Percentiles rank a stretch among this genome's conserved stretches.
These are phyloP conservation scores for Lepus townsendii DNA, from an alignment of 2,797 vertebrate genomes.

Conservation along the genomic window DNA sequence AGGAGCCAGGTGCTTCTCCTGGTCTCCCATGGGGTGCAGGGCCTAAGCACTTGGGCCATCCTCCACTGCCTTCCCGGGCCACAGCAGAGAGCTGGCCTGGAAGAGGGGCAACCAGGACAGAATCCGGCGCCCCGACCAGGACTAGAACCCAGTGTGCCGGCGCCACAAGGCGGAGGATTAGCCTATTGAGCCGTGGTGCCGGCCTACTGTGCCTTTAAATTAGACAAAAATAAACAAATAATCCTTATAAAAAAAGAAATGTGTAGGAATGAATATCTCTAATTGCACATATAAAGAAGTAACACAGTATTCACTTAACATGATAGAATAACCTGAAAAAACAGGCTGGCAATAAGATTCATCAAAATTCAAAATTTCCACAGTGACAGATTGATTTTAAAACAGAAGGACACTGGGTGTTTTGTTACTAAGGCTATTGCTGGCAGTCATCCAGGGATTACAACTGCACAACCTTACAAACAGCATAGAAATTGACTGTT, in stretches of 20 bases:
- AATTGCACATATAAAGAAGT: neutral
- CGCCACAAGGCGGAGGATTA: too few relatives aligned
- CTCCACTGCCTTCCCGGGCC: too few relatives aligned
- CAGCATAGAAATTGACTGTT: constrained; percentile 67
- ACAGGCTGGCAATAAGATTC: constrained; percentile 43
- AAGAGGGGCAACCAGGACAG: too few relatives aligned
- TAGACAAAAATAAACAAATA: too few relatives aligned
- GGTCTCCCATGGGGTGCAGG: too few relatives aligned
- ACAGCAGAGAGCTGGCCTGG: too few relatives aligned
- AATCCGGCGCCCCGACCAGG: too few relatives aligned
- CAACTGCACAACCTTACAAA: constrained; percentile 62
- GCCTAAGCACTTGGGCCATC: too few relatives aligned
- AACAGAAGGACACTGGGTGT: constrained; percentile 57
- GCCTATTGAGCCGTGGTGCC: too few relatives aligned
- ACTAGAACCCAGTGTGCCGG: too few relatives aligned
- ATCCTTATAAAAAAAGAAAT: neutral
- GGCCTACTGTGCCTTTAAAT: too few relatives aligned
- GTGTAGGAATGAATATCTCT: constrained; percentile 1
- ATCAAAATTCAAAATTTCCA: constrained; percentile 69
- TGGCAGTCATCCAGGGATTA: constrained; percentile 65
- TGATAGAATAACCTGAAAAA: constrained; percentile 38
- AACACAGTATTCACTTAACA: neutral
- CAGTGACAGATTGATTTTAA: constrained; percentile 64
- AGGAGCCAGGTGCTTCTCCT: too few relatives aligned
- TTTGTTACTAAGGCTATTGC: constrained; percentile 63